Conservation (phyloP, 1,140 invertebrate species). For the Paraescarpia echinospica region DNA sequence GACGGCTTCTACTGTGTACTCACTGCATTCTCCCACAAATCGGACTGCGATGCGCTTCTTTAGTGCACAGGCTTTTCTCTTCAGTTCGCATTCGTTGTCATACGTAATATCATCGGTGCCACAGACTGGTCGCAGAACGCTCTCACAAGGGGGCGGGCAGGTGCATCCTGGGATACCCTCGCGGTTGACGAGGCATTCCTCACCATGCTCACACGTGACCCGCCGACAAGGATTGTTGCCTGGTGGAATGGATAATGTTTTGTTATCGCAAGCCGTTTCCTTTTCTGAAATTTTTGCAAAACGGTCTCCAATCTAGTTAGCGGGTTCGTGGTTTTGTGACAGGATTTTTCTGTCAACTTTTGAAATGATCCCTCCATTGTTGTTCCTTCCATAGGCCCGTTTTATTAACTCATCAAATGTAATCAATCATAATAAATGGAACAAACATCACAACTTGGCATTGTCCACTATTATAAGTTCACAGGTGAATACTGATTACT, state of each 20-base stretch:
- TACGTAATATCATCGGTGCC: conserved; percentile 80
- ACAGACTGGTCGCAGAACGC: conserved; percentile 67
- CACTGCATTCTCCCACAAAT: conserved; percentile 77
- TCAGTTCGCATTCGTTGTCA: conserved; percentile 79
- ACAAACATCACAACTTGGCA: not conserved
- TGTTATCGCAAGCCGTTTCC: not conserved
- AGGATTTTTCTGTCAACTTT: not conserved
- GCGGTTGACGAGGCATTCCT: conserved; percentile 82
- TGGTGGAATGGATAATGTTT: conserved; percentile 30
- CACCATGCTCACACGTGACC: conserved; percentile 59
- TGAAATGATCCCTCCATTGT: not conserved
- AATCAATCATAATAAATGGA: not conserved
- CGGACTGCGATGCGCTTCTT: conserved; percentile 78
- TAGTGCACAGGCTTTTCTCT: conserved; percentile 75
- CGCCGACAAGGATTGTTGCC: conserved; percentile 47
- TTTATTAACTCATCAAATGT: not conserved
- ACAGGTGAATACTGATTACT: not conserved
- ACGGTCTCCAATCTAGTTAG: not conserved
- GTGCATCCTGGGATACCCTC: conserved; percentile 80
- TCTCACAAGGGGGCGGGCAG: conserved; percentile 74
- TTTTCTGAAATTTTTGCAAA: not conserved
- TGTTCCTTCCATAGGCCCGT: not conserved
- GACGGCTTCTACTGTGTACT: not conserved
- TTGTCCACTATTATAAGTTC: too few species aligned
- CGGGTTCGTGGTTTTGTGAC: not conserved